Evolutionary conservation across 2,113 vertebrate genomes (phyloP), one percentile per base, ranked within the genome.

Genomic region (Eulemur rufifrons): DNA sequence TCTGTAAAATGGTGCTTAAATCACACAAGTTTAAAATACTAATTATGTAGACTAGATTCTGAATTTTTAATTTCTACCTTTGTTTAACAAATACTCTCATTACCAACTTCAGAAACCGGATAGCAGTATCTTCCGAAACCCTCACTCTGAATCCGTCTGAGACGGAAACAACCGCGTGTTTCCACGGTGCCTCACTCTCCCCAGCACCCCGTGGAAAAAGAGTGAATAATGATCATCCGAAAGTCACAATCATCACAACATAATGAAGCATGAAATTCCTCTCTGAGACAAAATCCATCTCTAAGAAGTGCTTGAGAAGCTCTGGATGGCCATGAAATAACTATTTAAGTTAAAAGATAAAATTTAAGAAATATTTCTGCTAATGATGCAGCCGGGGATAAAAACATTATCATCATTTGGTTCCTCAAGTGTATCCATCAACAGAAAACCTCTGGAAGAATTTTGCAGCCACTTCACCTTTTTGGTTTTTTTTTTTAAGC

Each of bases 201-300:
- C 37, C 29, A 3, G 0, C 15, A 32, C 29, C 64, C 47, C 34
- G 39, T 78, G 91, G 76, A 80, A 66, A 86, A 87, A 73, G 92
- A 84, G 74, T 93, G 90, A 97, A 42, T 95, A 94, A 98, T 93
- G 95, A 95, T 78, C 32, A 83, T 85, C 91, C 69, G 76, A 14
- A 98, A 97, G 82, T 93, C 74, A 86, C 85, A 89, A 96, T 97
- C 98, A 95, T 27, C 52, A 63, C 21, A 64, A 92, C 81, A 98
- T 97, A 98, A 98, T 83, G 97, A 98, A 97, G 97, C 97, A 94
- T 97, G 97, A 98, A 98, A 98, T 97, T 76, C 96, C 64, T 3
- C 94, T 97, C 87, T 87, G 87, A 98, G 96, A 97, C 89, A 63
- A 98, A 98, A 98, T 97, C 85, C 74, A 87, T 96, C 97, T 97